Evolutionary conservation across 2,113 vertebrate genomes (phyloP).

Genomic region (Cyanoderma ruficeps): DNA sequence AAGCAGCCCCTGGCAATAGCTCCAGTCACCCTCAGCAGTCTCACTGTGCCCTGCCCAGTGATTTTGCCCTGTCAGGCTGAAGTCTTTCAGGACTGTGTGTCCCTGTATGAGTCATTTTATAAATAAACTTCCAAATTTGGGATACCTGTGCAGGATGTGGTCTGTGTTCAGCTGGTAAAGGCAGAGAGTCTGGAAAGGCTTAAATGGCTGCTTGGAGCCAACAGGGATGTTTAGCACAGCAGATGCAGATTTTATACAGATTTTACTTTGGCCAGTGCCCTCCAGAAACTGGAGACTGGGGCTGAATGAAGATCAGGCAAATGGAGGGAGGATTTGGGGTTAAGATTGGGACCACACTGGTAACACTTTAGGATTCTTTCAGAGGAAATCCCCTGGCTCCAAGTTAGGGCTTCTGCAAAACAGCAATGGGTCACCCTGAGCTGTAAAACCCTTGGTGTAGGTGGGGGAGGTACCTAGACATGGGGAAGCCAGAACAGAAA

Average conservation of each 20-base stretch:
- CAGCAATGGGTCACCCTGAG: background rate
- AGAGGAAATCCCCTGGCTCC: background rate
- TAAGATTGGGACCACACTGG: fast-evolving
- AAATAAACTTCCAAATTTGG: constrained; percentile 52
- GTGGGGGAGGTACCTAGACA: background rate
- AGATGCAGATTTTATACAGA: background rate
- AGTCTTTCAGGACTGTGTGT: background rate
- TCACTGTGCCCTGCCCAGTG: background rate
- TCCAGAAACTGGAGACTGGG: background rate
- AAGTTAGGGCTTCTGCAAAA: background rate
- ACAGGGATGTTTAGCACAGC: background rate
- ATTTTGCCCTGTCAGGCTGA: background rate
- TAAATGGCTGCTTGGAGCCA: background rate
- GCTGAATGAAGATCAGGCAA: background rate
- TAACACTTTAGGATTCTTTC: background rate
- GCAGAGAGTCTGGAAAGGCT: background rate
- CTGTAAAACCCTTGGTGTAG: background rate
- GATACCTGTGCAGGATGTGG: background rate
- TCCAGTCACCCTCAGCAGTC: background rate
- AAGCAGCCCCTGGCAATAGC: background rate
- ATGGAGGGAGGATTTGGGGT: background rate
- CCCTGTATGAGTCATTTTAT: constrained; percentile 43
- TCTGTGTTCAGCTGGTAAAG: background rate
- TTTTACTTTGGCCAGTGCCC: background rate
- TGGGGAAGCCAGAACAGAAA: background rate